Base-by-base conservation (phyloP, 2,888 invertebrate species). In the Agonopterix heracliana region DNA sequence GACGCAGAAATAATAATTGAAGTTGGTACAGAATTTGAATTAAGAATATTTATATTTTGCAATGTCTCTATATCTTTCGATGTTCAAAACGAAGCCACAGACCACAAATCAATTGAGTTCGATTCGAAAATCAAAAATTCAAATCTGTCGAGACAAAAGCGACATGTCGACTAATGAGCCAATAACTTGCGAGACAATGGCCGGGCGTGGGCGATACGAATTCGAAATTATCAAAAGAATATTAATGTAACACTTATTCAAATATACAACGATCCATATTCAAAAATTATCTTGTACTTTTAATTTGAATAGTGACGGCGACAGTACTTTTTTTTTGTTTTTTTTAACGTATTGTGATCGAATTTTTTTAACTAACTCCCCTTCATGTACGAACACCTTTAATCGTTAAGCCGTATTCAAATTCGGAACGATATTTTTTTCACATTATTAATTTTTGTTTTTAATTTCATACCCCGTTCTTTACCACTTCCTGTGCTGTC, bases 191-290 rank as follows among this genome's bases (percentile, higher is more conserved):
- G 71, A 83, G 81, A 88, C 88, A 88, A 88, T 88, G 77, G 82
- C 71, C 66, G 73, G 66, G 70, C 74, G 87, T 85, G 78, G 87
- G 87, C 80, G 85, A 76, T 75, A 74, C 75, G 74, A 83, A 84
- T 78, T 80, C 79, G 65, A 80, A 81, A 84, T 85, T 82, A 85
- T 80, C 83, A 84, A 84, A 86, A 84, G 88, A 86, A 86, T 86
- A 86, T 85, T 87, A 85, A 88, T 85, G 87, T 77, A 74, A 81
- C 86, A 83, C 82, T 88, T 84, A 87, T 87, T 88, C 87, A 87
- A 86, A 88, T 86, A 84, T 61, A 74, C 69, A 72, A 64, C 70
- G 79, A 79, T 82, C 79, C 81, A 82, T 83, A 83, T 85, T 84
- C 83, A 82, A 74, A 74, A 81, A 82, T 78, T 81, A 78, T 81